Percentiles rank a stretch among this genome's conserved stretches.
These are phyloP conservation scores for Porites rus DNA, from an alignment of 92 coral and sea anemone species.

Conservation along the genomic window DNA sequence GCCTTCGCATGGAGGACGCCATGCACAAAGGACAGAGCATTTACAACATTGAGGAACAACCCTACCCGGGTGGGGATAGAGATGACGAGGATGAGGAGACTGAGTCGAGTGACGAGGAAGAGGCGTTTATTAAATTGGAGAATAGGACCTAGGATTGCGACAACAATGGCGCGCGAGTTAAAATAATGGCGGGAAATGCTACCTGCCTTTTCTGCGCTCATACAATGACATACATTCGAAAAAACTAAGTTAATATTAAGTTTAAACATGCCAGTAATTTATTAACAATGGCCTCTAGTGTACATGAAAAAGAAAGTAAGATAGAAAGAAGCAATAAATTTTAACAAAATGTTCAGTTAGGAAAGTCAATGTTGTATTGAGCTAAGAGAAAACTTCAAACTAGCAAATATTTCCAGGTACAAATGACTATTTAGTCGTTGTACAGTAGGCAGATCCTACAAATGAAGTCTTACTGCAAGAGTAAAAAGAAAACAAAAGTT, in stretches of 20 bases:
- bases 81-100: constrained; percentile 88
- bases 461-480: not conserved
- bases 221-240: too few relatives aligned
- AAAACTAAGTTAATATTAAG: too few relatives aligned
- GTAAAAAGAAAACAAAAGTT: not conserved
- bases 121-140: constrained; percentile 48
- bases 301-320: too few relatives aligned
- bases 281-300: not conserved
- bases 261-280: not conserved
- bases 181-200: not conserved
- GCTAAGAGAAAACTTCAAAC: not conserved
- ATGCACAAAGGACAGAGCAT: constrained; percentile 90
- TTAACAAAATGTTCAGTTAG: not conserved
- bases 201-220: too few relatives aligned
- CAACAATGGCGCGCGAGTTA: not conserved
- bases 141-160: not conserved
- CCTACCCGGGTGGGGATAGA: constrained; percentile 71
- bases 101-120: constrained; percentile 87
- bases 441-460: not conserved
- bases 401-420: not conserved
- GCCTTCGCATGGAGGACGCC: constrained; percentile 94
- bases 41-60: constrained; percentile 65
- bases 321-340: too few relatives aligned
- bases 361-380: not conserved
- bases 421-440: not conserved